Percentiles rank a stretch among this genome's conserved stretches.
These are phyloP conservation scores for Gopherus evgoodei DNA, from an alignment of 2,113 vertebrate genomes.

Conservation along the genomic window DNA sequence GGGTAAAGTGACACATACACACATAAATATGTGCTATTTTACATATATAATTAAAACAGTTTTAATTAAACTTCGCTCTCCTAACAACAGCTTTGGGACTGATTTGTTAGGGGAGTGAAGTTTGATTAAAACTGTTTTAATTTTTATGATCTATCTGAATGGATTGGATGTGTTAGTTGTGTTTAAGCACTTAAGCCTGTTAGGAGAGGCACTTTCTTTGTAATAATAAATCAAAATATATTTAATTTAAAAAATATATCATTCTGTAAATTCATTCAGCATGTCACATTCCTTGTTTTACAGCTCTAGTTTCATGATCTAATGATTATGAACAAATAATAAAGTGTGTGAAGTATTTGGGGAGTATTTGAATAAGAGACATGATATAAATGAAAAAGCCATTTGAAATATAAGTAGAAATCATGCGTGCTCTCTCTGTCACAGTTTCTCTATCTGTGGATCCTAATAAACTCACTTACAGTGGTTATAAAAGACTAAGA, in stretches of 20 bases:
- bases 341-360: background rate
- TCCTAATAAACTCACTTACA: background rate
- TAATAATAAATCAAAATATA: background rate
- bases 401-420: background rate
- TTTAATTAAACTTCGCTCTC: background rate
- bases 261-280: background rate
- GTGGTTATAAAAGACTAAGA: background rate
- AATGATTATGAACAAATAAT: background rate
- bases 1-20: rapidly evolving
- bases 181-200: background rate
- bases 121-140: background rate
- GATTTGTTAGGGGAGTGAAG: background rate
- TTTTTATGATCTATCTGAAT: background rate
- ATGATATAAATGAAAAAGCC: background rate
- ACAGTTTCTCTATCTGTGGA: rapidly evolving
- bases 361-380: background rate
- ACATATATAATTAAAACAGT: background rate
- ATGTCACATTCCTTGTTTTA: background rate
- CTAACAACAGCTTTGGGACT: background rate
- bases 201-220: background rate
- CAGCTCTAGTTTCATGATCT: background rate
- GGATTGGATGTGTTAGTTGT: background rate
- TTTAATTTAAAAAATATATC: background rate
- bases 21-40: background rate
- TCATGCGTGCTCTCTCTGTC: background rate